A percentile compares a stretch with the other conserved stretches of the same genome.
phyloP scores from a whole-genome alignment of 2,888 invertebrate genomes.

The Synergus laeviventris region DNA sequence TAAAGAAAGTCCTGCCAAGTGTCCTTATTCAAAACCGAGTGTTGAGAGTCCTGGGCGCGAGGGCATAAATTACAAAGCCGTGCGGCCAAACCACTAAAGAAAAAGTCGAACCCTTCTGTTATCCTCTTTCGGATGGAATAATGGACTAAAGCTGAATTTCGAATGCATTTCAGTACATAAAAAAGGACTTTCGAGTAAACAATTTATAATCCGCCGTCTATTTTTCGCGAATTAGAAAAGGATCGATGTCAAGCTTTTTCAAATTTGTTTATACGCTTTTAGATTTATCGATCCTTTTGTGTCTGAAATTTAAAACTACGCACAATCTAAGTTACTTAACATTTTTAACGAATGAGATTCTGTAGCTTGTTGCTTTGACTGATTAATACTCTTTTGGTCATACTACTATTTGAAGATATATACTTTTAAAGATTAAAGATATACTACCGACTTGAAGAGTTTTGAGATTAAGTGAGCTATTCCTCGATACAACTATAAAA shows the following conservation, averaged over 20 bases:
- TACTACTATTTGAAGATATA: too few relatives aligned
- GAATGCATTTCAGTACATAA: slow-evolving; percentile 36
- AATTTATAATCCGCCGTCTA: slow-evolving; percentile 18
- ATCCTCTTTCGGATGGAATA: slow-evolving; percentile 37
- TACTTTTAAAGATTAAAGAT: too few relatives aligned
- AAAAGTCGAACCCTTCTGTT: slow-evolving; percentile 31
- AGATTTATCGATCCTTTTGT: slow-evolving; percentile 14
- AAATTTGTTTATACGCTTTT: background rate
- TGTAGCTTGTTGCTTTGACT: too few relatives aligned
- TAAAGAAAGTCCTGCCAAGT: slow-evolving; percentile 54
- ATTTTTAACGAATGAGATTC: background rate
- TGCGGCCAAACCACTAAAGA: slow-evolving; percentile 3
- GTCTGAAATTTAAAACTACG: background rate
- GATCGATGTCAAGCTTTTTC: slow-evolving; percentile 19
- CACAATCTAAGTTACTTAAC: background rate
- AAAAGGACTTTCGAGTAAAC: slow-evolving; percentile 15
- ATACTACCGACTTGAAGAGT: too few relatives aligned
- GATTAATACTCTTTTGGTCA: too few relatives aligned
- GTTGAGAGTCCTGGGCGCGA: slow-evolving; percentile 52
- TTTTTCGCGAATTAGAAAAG: slow-evolving; percentile 19
- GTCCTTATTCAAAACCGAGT: slow-evolving; percentile 57
- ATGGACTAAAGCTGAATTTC: slow-evolving; percentile 38
- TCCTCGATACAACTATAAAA: too few relatives aligned
- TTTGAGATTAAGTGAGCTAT: too few relatives aligned
- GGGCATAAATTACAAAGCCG: slow-evolving; percentile 48